Evolutionary conservation across 2,888 invertebrate species (phyloP), one percentile per base, ranked within the genome.

Genomic region (Hoplodrina ambigua): DNA sequence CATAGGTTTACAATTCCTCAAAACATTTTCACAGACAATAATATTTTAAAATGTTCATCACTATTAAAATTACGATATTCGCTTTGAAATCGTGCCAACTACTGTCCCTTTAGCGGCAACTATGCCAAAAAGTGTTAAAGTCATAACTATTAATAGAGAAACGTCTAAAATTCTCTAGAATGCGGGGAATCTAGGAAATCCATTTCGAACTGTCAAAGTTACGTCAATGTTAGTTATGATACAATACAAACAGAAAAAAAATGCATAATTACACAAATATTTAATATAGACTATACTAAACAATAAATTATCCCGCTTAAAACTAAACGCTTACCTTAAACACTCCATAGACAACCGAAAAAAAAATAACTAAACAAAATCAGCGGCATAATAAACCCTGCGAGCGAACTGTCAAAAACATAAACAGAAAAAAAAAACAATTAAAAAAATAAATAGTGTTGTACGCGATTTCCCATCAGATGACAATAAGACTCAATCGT

Each of bases 391-490:
- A 19, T 80, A 86, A 84, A 85, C 83, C 85, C 87, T 85, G 88
- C 84, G 82, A 81, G 64, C 62, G 74, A 81, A 86, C 85, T 88
- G 86, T 87, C 86, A 89, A 88, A 86, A 87, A 83, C 56, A 72
- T 55, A 56, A 72, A 71, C 69, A 71, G 78, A 70, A 59, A 72
- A 72, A 67, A 77, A 64, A 65, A 69, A 67, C 50, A 37, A 50
- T 59, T 55, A 69, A 72, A 71, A 72, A 46, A 77, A 64, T 79
- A 86, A 87, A 88, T 87, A 90, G 88, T 87, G 67, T 86, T 84
- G 89, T 90, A 91, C 89, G 75, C 74, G 58, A 75, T 86, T 92
- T 94, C 95, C 95, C 95, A 95, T 95, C 95, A 95, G 95, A 94
- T 89, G 87, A 76, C 60, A 71, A 76, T 70, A 73, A 75, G 68